Conservation (phyloP, 2,797 vertebrate species). For the Syngnathus rostellatus region DNA sequence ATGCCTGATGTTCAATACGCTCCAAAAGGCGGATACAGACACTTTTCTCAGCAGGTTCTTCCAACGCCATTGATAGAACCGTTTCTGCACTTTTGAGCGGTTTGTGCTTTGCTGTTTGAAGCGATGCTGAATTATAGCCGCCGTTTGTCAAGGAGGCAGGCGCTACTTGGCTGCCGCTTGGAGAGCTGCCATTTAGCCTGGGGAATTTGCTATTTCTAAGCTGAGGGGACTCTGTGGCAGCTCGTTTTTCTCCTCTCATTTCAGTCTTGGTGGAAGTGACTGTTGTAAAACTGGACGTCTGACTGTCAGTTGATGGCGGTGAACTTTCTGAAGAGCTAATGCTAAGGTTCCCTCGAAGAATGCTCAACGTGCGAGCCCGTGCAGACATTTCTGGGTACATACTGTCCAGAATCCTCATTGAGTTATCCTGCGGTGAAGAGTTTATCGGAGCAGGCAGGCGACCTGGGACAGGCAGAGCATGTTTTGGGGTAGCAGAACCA, state of each 20-base stretch:
- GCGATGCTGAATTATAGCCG: slow-evolving; percentile 17
- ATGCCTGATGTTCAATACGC: slow-evolving; percentile 74
- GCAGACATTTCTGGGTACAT: slow-evolving; percentile 96
- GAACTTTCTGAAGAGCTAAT: slow-evolving; percentile 56
- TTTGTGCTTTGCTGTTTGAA: not conserved
- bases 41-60: slow-evolving; percentile 11
- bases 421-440: slow-evolving; percentile 79
- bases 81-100: not conserved
- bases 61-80: slow-evolving; percentile 2
- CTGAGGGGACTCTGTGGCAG: slow-evolving; percentile 29
- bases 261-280: slow-evolving; percentile 80
- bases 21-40: slow-evolving; percentile 37
- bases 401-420: slow-evolving; percentile 87
- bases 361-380: slow-evolving; percentile 84
- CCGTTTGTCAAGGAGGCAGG: slow-evolving; percentile 15
- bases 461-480: slow-evolving; percentile 89
- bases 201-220: slow-evolving; percentile 76
- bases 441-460: slow-evolving; percentile 73
- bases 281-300: slow-evolving; percentile 76
- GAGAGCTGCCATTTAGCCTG: slow-evolving; percentile 64
- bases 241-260: slow-evolving; percentile 61
- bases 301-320: slow-evolving; percentile 51
- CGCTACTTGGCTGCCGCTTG: slow-evolving; percentile 11
- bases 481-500: slow-evolving; percentile 90
- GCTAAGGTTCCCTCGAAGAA: slow-evolving; percentile 81